Conservation (phyloP, 2,797 vertebrate species). For the Hypotaenidia philippensis region DNA sequence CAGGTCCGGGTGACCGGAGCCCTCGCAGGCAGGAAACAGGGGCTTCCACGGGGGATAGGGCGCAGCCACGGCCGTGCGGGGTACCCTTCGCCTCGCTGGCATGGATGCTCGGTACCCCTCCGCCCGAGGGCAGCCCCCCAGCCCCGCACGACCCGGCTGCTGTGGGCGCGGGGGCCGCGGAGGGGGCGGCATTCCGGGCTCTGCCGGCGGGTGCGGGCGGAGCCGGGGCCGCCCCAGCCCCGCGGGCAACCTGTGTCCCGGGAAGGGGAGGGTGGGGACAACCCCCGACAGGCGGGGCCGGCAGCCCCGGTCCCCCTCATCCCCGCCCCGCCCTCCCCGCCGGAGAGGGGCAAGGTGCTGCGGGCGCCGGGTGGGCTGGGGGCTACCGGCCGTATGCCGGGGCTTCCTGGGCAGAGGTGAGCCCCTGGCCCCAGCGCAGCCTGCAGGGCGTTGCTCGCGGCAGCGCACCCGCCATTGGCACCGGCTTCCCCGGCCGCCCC, state of each 20-base stretch:
- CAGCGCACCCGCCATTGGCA: not conserved
- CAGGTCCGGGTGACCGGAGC: not conserved
- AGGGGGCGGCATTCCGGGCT: not conserved
- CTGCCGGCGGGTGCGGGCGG: not conserved
- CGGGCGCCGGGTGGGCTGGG: not conserved
- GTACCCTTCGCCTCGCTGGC: not conserved
- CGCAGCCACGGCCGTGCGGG: not conserved
- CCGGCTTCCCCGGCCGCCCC: not conserved
- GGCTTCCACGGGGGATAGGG: not conserved
- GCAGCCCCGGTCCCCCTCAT: not conserved
- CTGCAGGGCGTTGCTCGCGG: not conserved
- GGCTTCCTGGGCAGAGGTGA: not conserved
- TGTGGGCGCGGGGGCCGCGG: not conserved
- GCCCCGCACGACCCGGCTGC: not conserved
- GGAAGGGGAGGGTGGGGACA: not conserved
- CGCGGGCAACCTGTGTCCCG: not conserved
- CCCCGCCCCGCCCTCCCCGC: not conserved
- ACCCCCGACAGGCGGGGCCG: not conserved
- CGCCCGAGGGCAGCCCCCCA: not conserved
- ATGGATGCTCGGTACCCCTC: not conserved
- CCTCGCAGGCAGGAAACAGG: not conserved
- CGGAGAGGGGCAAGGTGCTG: not conserved
- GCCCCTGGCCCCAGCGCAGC: too few relatives aligned
- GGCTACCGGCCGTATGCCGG: not conserved
- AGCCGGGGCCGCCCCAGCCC: not conserved